Conservation (phyloP, 2,113 vertebrate species). For the Pelusios castaneus region DNA sequence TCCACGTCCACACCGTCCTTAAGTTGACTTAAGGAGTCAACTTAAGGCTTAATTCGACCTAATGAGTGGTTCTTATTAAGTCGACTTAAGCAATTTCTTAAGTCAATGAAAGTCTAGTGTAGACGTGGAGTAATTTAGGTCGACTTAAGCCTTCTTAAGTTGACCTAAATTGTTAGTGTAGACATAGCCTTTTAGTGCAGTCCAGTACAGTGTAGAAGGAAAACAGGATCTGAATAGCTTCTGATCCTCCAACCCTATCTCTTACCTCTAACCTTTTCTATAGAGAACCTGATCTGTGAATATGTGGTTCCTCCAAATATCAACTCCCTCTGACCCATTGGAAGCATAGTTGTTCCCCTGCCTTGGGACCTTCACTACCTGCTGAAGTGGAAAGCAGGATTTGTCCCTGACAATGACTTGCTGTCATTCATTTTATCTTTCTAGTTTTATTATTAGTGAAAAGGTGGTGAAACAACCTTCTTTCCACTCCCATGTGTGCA, state of each 20-base stretch:
- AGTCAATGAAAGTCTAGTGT: no score
- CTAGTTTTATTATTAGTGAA: slow-evolving; percentile 1
- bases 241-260: not conserved
- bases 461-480: not conserved
- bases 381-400: not conserved
- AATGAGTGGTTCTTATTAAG: no score
- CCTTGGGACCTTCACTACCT: not conserved
- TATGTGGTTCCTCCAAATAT: not conserved
- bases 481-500: not conserved
- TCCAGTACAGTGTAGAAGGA: not conserved
- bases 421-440: not conserved
- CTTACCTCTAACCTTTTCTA: not conserved
- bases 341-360: not conserved
- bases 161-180: no score
- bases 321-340: not conserved
- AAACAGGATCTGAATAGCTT: not conserved
- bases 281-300: not conserved
- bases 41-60: no score
- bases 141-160: no score
- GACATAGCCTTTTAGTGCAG: not conserved
- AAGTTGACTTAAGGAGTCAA: no score
- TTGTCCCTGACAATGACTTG: not conserved
- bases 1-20: no score
- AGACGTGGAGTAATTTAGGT: no score
- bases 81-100: no score